Base-by-base conservation (phyloP, 2,888 invertebrate genomes). In the Ennomos erosarius region DNA sequence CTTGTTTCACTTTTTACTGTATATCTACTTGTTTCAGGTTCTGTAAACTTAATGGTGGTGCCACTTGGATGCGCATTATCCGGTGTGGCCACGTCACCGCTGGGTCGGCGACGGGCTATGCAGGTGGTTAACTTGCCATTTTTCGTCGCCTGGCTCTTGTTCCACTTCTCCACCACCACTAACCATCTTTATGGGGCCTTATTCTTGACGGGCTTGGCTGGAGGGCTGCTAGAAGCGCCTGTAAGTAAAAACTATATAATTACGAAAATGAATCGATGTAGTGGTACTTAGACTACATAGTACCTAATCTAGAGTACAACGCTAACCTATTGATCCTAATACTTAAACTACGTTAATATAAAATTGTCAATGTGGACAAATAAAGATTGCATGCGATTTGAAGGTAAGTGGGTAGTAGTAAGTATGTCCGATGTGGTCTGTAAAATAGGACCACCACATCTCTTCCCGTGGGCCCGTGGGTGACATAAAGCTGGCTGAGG, bases 191-290 rank as follows among this genome's bases (percentile, higher is more conserved):
- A 96, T 76, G 82, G 93, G 1, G 96, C 96, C 1, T 85, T 97
- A 39, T 93, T 94, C 65, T 84, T 97, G 58, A 95, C 96, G 5
- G 97, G 97, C 1, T 75, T 97, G 34, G 94, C 95, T 8, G 97
- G 97, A 54, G 97, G 97, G 53, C 85, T 97, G 9, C 90, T 96
- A 64, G 97, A 97, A 85, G 97, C 97, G 60, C 97, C 97, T 13
- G 97, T 95, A 89, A 92, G 93, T 92, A 26, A 5, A 1, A 5
- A 3, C 26, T 26, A 5, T 26, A 26, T 26, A 26, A 6, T 26
- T 26, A 4, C 26, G 26, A 26, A 1, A 26, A 26, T 6, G 26
- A 26, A 26, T 26, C 3, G 26, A 26, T 26, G 26, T 4, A 26
- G 26, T 3, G 16, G 16, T n/a, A n/a, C n/a, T n/a, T n/a, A n/a